Base-by-base conservation (phyloP, 2,113 vertebrate genomes). In the Dipodomys spectabilis region DNA sequence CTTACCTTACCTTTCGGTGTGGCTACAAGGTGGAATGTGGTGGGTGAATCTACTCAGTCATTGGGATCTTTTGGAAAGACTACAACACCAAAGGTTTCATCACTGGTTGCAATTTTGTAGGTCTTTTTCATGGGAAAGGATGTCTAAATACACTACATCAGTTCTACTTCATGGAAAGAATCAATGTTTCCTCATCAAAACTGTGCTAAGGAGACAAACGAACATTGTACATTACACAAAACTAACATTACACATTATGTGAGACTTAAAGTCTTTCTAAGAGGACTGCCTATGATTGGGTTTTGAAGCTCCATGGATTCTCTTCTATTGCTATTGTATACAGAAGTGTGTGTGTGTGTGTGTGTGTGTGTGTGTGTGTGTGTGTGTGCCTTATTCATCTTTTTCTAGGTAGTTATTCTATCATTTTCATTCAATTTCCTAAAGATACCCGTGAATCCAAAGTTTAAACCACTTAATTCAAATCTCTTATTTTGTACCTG, bases 91-190 rank as follows among this genome's bases (percentile, higher is more conserved):
- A 18, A 57, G 60, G 67, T 81, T 73, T 79, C 73, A n/a, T 10
- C 69, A 83, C 27, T 80, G 11, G 80, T 89, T 65, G 91, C 88
- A 95, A 82, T 85, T 53, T 39, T 81, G 6, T 19, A 85, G 6
- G 18, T 35, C 3, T 90, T 57, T 16, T 68, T n/a, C 68, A 19
- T 39, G 77, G 53, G 65, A 64, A 60, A 49, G 1, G 32, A 92
- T 77, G 82, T 88, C 15, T 92, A 25, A 44, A 86, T 60, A 65
- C 2, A 67, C 10, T 83, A 93, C 65, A 71, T 73, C 11, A 57
- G 64, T 85, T 88, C 88, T 32, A 57, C 39, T 93, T 71, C 20
- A 28, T 12, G 25, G 45, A 5, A 20, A 73, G 44, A 94, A 39
- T 64, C 23, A 49, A 57, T 53, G 71, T 92, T 82, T 49, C 39